phyloP scores from a whole-genome alignment of 2,113 vertebrate species.

The Promerops cafer region DNA sequence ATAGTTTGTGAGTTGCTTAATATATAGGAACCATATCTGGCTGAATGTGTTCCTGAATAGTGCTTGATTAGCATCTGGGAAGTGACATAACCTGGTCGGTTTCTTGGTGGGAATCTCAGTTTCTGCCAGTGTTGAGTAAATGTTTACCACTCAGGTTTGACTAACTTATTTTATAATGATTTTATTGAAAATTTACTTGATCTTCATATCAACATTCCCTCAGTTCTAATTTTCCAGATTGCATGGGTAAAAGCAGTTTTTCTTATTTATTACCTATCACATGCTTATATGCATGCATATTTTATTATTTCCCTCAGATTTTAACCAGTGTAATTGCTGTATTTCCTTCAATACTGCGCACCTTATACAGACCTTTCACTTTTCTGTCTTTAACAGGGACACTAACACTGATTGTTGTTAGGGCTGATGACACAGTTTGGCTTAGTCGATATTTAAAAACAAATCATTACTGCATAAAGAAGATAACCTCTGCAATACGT shows the following conservation, averaged over 20 bases:
- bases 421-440: not conserved
- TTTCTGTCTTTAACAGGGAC: not conserved
- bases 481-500: not conserved
- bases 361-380: not conserved
- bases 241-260: not conserved
- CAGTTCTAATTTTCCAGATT: not conserved
- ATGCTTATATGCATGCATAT: not conserved
- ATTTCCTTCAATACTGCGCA: not conserved
- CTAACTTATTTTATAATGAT: not conserved
- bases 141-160: not conserved
- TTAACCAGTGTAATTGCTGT: not conserved
- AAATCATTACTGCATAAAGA: not conserved
- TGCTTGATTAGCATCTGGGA: not conserved
- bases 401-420: not conserved
- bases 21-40: not conserved
- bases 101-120: not conserved
- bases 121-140: not conserved
- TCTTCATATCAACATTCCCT: not conserved
- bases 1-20: not conserved
- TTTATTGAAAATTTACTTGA: not conserved
- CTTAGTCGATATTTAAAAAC: not conserved
- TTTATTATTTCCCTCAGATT: not conserved
- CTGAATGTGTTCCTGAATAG: not conserved
- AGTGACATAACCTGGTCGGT: not conserved
- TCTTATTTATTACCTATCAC: not conserved